Evolutionary conservation across 2,113 vertebrate species (phyloP).

Genomic region (Echinops telfairi): DNA sequence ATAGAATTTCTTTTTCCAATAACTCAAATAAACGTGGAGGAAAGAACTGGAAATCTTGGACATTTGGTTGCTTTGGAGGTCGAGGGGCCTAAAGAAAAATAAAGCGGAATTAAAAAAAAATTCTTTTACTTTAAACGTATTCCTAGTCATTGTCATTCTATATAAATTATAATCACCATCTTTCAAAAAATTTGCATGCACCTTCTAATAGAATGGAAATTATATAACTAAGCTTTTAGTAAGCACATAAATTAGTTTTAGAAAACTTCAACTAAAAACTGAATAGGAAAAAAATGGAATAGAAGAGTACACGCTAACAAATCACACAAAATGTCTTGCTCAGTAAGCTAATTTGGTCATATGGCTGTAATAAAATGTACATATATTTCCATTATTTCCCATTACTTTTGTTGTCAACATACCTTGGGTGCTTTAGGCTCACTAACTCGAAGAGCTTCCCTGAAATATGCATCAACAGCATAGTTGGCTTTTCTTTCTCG

Average conservation of each 20-base stretch:
- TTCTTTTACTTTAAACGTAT: not conserved
- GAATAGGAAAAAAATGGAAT: too few relatives aligned
- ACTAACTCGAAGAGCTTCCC: slow-evolving; percentile 98
- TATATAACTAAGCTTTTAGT: slow-evolving; percentile 21
- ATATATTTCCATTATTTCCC: not conserved
- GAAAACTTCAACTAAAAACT: not conserved
- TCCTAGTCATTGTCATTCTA: not conserved
- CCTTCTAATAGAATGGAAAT: slow-evolving; percentile 30
- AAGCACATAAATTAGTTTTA: not conserved
- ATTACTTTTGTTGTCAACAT: slow-evolving; percentile 32
- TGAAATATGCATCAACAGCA: slow-evolving; percentile 98
- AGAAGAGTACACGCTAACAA: not conserved
- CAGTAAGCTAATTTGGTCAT: not conserved
- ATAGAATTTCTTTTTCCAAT: slow-evolving; percentile 98
- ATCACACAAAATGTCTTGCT: not conserved
- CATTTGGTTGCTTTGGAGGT: slow-evolving; percentile 98
- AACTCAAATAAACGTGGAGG: slow-evolving; percentile 98
- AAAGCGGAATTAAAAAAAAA: not conserved
- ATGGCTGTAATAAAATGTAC: not conserved
- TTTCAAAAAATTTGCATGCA: slow-evolving; percentile 27
- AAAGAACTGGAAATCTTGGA: slow-evolving; percentile 99
- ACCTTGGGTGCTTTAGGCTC: slow-evolving; percentile 99
- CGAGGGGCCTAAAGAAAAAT: slow-evolving; percentile 93
- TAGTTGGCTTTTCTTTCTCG: slow-evolving; percentile 99
- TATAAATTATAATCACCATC: not conserved